phyloP scores from a whole-genome alignment of 2,888 invertebrate species.

The Linnaemya tessellans region DNA sequence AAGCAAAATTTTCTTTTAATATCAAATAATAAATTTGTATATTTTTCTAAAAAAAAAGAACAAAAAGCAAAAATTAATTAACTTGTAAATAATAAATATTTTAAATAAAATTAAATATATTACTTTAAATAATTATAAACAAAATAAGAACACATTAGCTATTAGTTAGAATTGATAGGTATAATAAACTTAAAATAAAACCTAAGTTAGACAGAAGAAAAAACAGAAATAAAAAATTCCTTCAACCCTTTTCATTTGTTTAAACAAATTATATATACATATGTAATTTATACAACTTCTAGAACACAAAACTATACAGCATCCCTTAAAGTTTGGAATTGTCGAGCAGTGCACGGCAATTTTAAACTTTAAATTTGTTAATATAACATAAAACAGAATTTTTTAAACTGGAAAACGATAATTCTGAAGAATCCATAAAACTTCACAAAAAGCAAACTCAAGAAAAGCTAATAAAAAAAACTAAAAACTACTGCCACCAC shows the following conservation, averaged over 20 bases:
- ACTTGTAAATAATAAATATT: slow-evolving; percentile 53
- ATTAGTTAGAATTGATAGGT: slow-evolving; percentile 57
- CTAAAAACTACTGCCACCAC: background rate
- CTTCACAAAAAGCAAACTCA: too few relatives aligned
- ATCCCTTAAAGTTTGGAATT: background rate
- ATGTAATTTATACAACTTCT: background rate
- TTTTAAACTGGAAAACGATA: too few relatives aligned
- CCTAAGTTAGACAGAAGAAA: slow-evolving; percentile 10
- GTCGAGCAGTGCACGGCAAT: background rate
- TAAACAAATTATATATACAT: background rate
- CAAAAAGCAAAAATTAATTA: too few relatives aligned
- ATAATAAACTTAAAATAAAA: slow-evolving; percentile 45
- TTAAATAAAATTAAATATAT: slow-evolving; percentile 26
- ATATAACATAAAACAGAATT: too few relatives aligned
- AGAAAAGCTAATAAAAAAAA: too few relatives aligned
- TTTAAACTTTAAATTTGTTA: too few relatives aligned
- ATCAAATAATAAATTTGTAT: slow-evolving; percentile 35
- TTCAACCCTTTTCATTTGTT: background rate
- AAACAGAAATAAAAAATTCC: slow-evolving; percentile 7
- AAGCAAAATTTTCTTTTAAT: background rate
- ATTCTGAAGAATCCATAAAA: too few relatives aligned
- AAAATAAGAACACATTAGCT: slow-evolving; percentile 37
- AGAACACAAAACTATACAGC: background rate
- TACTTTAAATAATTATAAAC: slow-evolving; percentile 46
- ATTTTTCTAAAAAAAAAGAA: slow-evolving; percentile 31